Evolutionary conservation across 2,797 vertebrate species (phyloP).

Genomic region (Myotis planiceps): DNA sequence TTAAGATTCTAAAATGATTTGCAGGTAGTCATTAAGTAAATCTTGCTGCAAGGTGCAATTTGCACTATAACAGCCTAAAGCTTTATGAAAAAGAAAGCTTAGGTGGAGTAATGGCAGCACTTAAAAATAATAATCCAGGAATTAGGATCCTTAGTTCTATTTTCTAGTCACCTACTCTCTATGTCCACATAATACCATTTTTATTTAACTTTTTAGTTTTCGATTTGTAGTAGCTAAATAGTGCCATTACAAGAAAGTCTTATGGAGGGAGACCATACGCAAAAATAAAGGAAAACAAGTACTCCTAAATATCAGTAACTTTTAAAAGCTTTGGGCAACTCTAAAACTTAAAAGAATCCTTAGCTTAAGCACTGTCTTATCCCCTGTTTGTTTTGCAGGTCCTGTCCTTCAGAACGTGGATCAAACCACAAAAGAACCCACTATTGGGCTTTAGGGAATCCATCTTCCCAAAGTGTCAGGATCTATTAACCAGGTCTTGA

Average conservation of each 20-base stretch:
- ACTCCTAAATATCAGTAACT: background rate
- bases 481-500: slow-evolving; percentile 67
- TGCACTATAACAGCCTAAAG: slow-evolving; percentile 66
- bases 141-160: background rate
- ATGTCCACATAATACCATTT: slow-evolving; percentile 24
- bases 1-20: slow-evolving; percentile 67
- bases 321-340: slow-evolving; percentile 2
- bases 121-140: slow-evolving; percentile 40
- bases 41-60: slow-evolving; percentile 70
- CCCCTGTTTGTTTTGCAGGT: background rate
- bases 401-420: slow-evolving; percentile 6
- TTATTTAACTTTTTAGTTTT: slow-evolving; percentile 18
- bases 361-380: background rate
- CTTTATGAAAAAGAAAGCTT: slow-evolving; percentile 63
- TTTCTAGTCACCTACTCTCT: slow-evolving; percentile 2
- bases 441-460: slow-evolving; percentile 23
- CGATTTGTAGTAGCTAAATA: background rate
- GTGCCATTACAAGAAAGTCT: background rate
- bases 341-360: background rate
- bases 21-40: slow-evolving; percentile 78
- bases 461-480: background rate
- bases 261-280: background rate
- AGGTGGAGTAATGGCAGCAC: background rate
- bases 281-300: background rate
- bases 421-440: slow-evolving; percentile 8